Base-by-base conservation (phyloP, 2,797 vertebrate species). In the Lacerta bilineata region DNA sequence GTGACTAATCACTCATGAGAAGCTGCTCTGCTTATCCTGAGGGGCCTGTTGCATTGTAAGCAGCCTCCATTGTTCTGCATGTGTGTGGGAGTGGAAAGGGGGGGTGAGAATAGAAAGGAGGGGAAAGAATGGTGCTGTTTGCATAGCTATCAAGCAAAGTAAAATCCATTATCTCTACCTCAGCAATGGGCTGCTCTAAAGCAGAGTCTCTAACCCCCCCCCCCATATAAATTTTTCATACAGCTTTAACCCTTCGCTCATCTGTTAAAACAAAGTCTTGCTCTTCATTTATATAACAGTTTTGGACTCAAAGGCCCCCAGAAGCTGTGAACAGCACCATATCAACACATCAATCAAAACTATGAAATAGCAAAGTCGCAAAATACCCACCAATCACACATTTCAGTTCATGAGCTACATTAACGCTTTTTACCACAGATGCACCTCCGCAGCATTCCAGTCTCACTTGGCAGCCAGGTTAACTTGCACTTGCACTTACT, bases 41-140 rank as follows among this genome's bases (percentile, higher is more conserved):
- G 69, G 80, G 59, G 68, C 84, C 55, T 10, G 41, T 50, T 87
- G 86, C 77, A 77, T 69, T 39, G 61, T 69, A 91, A 87, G 50
- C 90, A 77, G 81, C 41, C 74, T 76, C 64, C 72, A 77, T 85
- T 89, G 83, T 77, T 89, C 72, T 4, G 69, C 69, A 64, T 82
- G 46, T 64, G 55, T 36, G 55, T 43, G 90, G 77, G 72, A 69
- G 64, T 86, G 78, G 77, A 64, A n/a, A 25, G 80, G 2, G 0
- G 29, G 17, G 66, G 10, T n/a, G 39, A 80, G 3, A 78, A 84
- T 29, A 39, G 68, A 1, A 5, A 84, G 46, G 66, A 88, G 78
- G 33, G 4, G 20, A 36, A 5, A 0, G 61, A 82, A 82, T 33
- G 17, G 15, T 41, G 9, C 61, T 0, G 11, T 79, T 88, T 81